Base-by-base conservation (phyloP, 2,797 vertebrate genomes). In the Sparidentex hasta region DNA sequence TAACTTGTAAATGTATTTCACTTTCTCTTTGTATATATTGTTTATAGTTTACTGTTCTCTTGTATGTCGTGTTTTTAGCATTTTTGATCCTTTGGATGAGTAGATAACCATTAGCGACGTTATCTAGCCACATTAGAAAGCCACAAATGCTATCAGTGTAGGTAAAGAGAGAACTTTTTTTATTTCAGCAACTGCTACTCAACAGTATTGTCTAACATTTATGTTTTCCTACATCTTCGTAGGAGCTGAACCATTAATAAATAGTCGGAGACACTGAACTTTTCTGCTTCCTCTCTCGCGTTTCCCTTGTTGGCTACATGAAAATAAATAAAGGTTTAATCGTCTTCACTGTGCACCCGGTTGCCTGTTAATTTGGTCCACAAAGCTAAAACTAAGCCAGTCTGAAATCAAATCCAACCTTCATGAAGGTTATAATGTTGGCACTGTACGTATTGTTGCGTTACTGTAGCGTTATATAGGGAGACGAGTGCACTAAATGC, bases 221-320 rank as follows among this genome's bases (percentile, higher is more conserved):
- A 11, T 44, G 11, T 55, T 29, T 64, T 23, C 6, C 13, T 65
- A 6, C 5, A 43, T 65, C 14, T 74, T 23, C 5, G 48, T 48
- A 16, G 43, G 17, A 61, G 51, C 33, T 51, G 11, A 68, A 63
- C 20, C 5, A 52, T 51, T 4, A 43, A 59, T 41, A n/a, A n/a
- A 46, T 18, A 48, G 13, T 54, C 47, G 48, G 29, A 67, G 11
- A 68, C 46, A 33, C 57, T 21, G 4, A 27, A 25, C 7, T 38
- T 25, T 71, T 20, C n/a, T 47, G 16, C 38, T 23, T n/a, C 54
- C 52, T 27, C 18, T 2, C 29, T 14, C 17, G 64, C 65, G 17
- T 59, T 16, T 21, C 38, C 18, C 29, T 65, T n/a, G 21, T 29
- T 46, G 41, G 20, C 61, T 48, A 50, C 61, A 69, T 78, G 8